Base-by-base conservation (phyloP, 2,113 vertebrate genomes). In the Panthera leo region DNA sequence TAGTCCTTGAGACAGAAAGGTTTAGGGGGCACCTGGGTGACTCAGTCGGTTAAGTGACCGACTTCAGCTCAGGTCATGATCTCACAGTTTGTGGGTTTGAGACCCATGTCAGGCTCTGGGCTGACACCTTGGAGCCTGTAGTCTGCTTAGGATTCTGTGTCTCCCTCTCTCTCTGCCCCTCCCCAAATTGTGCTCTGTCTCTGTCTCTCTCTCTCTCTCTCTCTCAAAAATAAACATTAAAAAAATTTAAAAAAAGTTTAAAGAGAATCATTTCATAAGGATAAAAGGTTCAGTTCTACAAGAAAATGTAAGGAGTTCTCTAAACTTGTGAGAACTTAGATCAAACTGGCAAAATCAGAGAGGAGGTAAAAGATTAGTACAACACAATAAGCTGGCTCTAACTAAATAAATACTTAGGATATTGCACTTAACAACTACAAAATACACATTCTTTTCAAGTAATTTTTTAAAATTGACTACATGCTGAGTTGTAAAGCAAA, bases 391-490 rank as follows among this genome's bases (percentile, higher is more conserved):
- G 11, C 73, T 48, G 19, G 5, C 34, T 39, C 11, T 93, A 73
- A 93, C 19, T 73, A 84, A 95, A 4, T 84, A 58, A 83, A 29
- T 55, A 61, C 25, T 39, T 29, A 86, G 53, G 67, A 88, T 42
- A 78, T 34, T 45, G 39, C 21, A 92, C 36, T 34, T 94, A 73
- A 95, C 29, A 80, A 67, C 80, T 90, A 86, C 3, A 83, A 51
- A 65, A 65, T 36, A 76, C 15, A 91, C 48, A 79, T 87, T 95
- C 7, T 82, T 95, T 90, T 89, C 61, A 87, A 73, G 34, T 51
- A 87, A 53, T 71, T 97, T 96, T 96, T 97, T 58, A 96, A 95
- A 87, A 83, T 5, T 91, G 78, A 76, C 42, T 36, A 83, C 84
- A 89, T 58, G 21, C 58, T 85, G 51, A 53, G 84, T 93, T 91